Base-by-base conservation (phyloP, 1,140 invertebrate genomes). In the Drosophila baimaii region DNA sequence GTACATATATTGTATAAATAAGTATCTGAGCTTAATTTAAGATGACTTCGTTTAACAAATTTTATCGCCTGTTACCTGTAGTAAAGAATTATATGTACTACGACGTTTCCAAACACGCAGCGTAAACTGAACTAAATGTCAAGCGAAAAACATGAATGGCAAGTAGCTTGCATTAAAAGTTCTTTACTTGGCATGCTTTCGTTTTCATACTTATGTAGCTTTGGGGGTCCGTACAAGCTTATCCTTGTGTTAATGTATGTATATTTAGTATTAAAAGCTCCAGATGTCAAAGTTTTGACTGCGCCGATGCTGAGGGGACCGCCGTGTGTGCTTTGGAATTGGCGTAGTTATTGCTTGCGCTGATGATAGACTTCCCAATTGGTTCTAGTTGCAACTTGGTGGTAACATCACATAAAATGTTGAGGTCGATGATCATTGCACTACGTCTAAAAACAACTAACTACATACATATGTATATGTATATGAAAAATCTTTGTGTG, bases 71-170 rank as follows among this genome's bases (percentile, higher is more conserved):
- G 57, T 54, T 31, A 35, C 58, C 58, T 55, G 52, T 13, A 55
- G 8, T 39, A 19, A 21, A 25, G 19, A 25, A 29, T 33, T 35
- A 12, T 27, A 29, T 41, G 19, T 52, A 19, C 33, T 37, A 39
- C 23, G 52, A 59, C 19, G 31, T 58, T 27, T 41, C 54, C 31
- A 29, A 52, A 39, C 33, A 58, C 52, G 29, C 33, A 21, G 54
- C 25, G 17, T 39, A 29, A 58, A 63, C 19, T 58, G 15, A 58
- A 63, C 59, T 39, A 39, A 58, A n/a, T 39, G 10, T 52, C 35
- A 52, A 52, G 17, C 21, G 49, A 33, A 52, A 29, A 52, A 52
- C 29, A 15, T 52, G 29, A 31, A 33, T 33, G 17, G 17, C 12
- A 21, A 19, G 29, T 52, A 33, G 27, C 49, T 33, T 33, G 27